phyloP scores from a whole-genome alignment of 2,797 vertebrate genomes.

The Xenentodon cancila region DNA sequence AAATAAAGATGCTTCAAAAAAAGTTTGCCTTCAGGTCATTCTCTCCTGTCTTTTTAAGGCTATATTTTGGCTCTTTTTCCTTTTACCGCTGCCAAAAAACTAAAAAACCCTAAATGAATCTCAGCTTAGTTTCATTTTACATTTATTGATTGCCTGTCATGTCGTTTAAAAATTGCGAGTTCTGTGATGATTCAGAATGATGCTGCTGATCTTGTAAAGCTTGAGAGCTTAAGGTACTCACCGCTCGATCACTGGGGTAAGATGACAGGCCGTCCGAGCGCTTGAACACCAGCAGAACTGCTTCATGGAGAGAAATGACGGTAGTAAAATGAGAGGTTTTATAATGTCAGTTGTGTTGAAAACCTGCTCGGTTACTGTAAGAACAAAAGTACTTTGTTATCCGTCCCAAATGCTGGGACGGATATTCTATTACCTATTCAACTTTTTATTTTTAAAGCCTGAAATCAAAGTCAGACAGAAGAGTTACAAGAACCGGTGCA shows the following conservation, averaged over 20 bases:
- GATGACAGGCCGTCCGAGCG: constrained; percentile 48
- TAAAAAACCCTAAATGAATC: constrained; percentile 36
- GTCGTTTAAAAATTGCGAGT: constrained; percentile 56
- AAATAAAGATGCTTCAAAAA: constrained; percentile 57
- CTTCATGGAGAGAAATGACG: constrained; percentile 26
- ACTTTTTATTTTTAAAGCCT: constrained; percentile 10
- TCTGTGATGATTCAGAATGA: constrained; percentile 50
- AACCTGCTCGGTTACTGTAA: constrained; percentile 29
- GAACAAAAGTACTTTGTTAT: constrained; percentile 4
- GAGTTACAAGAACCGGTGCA: constrained; percentile 16
- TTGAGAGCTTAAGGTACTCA: constrained; percentile 27
- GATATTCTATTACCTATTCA: constrained; percentile 11
- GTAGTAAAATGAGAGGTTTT: constrained; percentile 49
- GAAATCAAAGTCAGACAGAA: background rate
- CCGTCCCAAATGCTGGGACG: constrained; percentile 2
- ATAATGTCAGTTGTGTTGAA: constrained; percentile 23
- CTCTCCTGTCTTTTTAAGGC: constrained; percentile 42
- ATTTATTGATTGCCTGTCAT: constrained; percentile 63
- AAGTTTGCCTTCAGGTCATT: constrained; percentile 55
- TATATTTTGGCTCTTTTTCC: constrained; percentile 32
- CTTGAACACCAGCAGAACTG: constrained; percentile 43
- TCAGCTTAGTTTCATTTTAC: constrained; percentile 52
- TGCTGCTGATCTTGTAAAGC: constrained; percentile 59
- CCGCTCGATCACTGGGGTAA: constrained; percentile 39
- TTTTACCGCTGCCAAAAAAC: constrained; percentile 27